Percentiles rank a stretch among this genome's conserved stretches.
phyloP scores from a whole-genome alignment of 92 coral and sea anemone species.

The Chrysogorgia sp. region DNA sequence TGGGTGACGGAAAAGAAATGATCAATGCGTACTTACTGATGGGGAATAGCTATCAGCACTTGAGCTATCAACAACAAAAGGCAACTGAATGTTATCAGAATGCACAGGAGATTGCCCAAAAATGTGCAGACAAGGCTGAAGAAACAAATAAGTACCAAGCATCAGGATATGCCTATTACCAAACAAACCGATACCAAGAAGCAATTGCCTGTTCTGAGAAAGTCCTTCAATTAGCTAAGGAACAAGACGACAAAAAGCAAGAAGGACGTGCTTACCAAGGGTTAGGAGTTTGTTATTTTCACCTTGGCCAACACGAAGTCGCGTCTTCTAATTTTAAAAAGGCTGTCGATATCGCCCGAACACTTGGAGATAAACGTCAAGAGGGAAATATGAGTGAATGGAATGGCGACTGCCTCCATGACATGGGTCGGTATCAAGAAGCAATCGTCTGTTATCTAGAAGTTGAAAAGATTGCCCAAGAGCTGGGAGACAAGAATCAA shows the following conservation, averaged over 20 bases:
- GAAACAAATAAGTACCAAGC: not conserved
- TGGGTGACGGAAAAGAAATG: not conserved
- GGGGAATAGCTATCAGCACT: not conserved
- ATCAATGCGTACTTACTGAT: not conserved
- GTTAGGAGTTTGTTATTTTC: slow-evolving; percentile 21
- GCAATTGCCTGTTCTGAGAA: not conserved
- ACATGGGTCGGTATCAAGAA: slow-evolving; percentile 14
- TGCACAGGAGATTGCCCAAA: not conserved
- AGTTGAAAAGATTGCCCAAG: slow-evolving; percentile 34
- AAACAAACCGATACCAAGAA: not conserved
- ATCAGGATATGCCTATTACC: not conserved
- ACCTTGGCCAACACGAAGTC: no score
- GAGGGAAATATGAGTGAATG: no score
- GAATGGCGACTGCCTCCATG: slow-evolving; percentile 28
- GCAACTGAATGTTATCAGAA: not conserved
- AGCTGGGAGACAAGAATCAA: slow-evolving; percentile 35
- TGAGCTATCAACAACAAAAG: not conserved
- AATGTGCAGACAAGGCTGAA: not conserved
- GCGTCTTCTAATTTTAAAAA: no score
- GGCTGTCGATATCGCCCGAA: no score
- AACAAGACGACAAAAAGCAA: slow-evolving; percentile 24
- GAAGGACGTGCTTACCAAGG: not conserved
- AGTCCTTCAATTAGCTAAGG: slow-evolving; percentile 30
- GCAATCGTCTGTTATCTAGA: slow-evolving; percentile 15
- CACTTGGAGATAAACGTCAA: slow-evolving; percentile 23